phyloP scores from a whole-genome alignment of 2,113 vertebrate species.

The Serinus canaria region DNA sequence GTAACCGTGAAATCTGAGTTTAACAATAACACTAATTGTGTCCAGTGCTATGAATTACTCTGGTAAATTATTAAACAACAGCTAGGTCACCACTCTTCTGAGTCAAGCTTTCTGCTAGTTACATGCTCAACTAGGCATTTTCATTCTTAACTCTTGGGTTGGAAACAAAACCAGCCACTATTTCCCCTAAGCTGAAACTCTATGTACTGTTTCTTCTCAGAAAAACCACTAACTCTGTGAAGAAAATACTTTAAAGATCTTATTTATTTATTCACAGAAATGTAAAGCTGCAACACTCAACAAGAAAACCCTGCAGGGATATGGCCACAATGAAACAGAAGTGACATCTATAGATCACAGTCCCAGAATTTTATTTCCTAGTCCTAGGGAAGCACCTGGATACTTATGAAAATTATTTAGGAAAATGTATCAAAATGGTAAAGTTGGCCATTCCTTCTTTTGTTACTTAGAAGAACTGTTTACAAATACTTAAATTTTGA shows the following conservation, averaged over 20 bases:
- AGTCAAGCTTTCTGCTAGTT: not conserved
- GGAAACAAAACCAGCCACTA: not conserved
- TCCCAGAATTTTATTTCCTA: not conserved
- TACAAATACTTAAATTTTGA: not conserved
- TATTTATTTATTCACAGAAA: not conserved
- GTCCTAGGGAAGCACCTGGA: not conserved
- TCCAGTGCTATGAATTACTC: not conserved
- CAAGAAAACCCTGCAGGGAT: not conserved
- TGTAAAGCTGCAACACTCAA: not conserved
- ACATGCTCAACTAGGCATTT: not conserved
- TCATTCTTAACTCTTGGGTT: not conserved
- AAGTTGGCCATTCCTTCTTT: not conserved
- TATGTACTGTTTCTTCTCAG: not conserved
- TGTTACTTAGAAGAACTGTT: not conserved
- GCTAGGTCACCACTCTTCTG: not conserved
- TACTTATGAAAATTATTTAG: not conserved
- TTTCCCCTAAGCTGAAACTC: not conserved
- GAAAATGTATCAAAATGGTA: not conserved
- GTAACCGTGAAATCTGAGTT: not conserved
- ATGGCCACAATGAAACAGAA: not conserved
- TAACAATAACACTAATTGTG: not conserved
- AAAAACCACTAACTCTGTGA: not conserved
- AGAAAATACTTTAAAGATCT: not conserved
- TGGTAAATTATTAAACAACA: conserved; percentile 12
- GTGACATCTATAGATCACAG: not conserved